Evolutionary conservation across 2,113 vertebrate genomes (phyloP).

Genomic region (Ctenomys sociabilis): DNA sequence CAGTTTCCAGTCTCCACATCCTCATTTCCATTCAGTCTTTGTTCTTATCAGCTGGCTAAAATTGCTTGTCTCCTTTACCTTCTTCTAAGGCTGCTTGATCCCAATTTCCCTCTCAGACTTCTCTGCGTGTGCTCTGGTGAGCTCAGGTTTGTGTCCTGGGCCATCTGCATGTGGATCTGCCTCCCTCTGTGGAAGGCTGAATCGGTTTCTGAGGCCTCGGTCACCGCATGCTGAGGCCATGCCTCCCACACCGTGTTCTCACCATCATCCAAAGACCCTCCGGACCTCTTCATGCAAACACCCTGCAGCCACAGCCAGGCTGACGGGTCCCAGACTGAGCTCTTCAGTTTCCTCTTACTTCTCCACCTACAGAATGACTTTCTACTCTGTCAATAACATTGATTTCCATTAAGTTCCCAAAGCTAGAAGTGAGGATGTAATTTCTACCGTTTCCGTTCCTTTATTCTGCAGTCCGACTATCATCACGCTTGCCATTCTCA

Average conservation of each 20-base stretch:
- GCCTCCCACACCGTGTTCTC: neutral
- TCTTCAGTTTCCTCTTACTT: constrained; percentile 5
- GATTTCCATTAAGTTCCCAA: neutral
- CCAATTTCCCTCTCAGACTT: neutral
- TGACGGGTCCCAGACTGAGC: neutral
- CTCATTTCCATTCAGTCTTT: neutral
- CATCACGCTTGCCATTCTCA: neutral
- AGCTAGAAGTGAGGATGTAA: neutral
- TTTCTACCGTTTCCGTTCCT: neutral
- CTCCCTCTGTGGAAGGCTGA: neutral
- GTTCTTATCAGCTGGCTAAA: neutral
- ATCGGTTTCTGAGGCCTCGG: neutral
- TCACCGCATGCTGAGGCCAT: neutral
- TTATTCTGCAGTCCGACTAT: constrained; percentile 5
- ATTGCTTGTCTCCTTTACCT: neutral
- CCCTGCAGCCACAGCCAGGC: neutral
- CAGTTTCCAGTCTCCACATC: neutral
- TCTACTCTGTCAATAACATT: neutral
- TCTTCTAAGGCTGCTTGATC: neutral
- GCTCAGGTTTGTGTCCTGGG: neutral
- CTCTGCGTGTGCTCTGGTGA: neutral
- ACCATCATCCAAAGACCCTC: neutral
- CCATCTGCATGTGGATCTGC: neutral
- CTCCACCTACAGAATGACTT: neutral
- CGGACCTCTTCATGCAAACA: neutral